These are phyloP conservation scores for Tetraneura akinire DNA, from an alignment of 1,140 invertebrate species.

Conservation along the genomic window DNA sequence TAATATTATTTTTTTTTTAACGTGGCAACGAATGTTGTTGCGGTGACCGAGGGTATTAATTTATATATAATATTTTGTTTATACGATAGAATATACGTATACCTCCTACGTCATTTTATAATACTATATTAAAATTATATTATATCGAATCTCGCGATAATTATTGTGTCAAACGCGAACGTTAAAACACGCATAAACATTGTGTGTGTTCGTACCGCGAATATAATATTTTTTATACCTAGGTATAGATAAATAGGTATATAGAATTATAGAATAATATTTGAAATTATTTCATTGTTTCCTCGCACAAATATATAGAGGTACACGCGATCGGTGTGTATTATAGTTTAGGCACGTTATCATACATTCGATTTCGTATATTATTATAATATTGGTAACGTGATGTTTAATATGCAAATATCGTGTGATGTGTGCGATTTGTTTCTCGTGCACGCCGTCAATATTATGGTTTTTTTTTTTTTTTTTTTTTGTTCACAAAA, in stretches of 20 bases:
- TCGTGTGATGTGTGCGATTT: background rate
- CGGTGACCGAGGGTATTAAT: background rate
- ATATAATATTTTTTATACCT: too few relatives aligned
- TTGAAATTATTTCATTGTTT: too few relatives aligned
- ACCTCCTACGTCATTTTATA: too few relatives aligned
- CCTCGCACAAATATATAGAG: too few relatives aligned
- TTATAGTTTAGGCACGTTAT: too few relatives aligned
- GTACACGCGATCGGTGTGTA: background rate
- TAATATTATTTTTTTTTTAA: background rate
- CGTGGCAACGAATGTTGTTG: background rate
- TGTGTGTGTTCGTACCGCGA: background rate
- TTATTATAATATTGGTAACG: background rate
- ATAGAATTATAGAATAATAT: too few relatives aligned
- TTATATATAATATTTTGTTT: background rate
- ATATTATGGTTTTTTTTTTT: background rate
- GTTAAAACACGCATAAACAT: background rate
- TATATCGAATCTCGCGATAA: background rate
- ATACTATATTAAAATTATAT: too few relatives aligned
- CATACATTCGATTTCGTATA: background rate
- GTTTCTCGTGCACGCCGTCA: background rate
- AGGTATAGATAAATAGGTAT: too few relatives aligned
- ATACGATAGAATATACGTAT: background rate
- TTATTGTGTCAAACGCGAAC: background rate
- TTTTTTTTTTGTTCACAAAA: too few relatives aligned
- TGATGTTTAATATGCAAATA: background rate